Conservation (phyloP, 1,140 invertebrate genomes). For the Zaprionus gabonicus region DNA sequence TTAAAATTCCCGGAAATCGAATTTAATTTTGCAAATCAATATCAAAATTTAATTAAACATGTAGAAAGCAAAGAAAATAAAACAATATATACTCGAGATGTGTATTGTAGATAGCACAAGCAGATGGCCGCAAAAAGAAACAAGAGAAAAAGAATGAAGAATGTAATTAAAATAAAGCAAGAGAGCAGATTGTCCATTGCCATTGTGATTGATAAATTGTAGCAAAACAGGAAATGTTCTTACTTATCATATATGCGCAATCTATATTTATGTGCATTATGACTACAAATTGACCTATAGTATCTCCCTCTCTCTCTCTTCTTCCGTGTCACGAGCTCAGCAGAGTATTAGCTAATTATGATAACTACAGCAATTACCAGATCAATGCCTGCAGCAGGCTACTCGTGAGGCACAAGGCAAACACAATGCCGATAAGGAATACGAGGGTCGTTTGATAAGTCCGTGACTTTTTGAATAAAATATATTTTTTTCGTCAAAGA, state of each 20-base stretch:
- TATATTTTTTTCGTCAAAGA: too few relatives aligned
- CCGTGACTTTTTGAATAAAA: too few relatives aligned
- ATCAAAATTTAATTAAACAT: neutral
- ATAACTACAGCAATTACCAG: constrained; percentile 55
- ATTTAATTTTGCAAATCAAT: neutral
- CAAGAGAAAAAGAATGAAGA: neutral
- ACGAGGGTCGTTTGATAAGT: too few relatives aligned
- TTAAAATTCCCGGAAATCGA: constrained; percentile 4
- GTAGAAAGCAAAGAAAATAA: neutral
- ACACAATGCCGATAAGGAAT: constrained; percentile 42
- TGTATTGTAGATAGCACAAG: constrained; percentile 5
- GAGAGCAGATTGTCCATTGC: constrained; percentile 21
- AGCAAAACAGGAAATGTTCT: constrained; percentile 61
- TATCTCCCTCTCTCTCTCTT: neutral
- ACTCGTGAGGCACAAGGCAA: constrained; percentile 50
- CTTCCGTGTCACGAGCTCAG: neutral
- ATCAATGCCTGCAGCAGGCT: constrained; percentile 44
- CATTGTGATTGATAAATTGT: constrained; percentile 57
- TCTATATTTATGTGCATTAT: constrained; percentile 3
- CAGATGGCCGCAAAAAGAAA: constrained; percentile 6
- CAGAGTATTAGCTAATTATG: too few relatives aligned
- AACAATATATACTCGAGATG: constrained; percentile 2
- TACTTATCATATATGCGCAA: constrained; percentile 7
- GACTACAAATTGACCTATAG: neutral
- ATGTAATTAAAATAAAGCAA: neutral